Evolutionary conservation across 2,888 invertebrate genomes (phyloP).

Genomic region (Rotaria sp.): DNA sequence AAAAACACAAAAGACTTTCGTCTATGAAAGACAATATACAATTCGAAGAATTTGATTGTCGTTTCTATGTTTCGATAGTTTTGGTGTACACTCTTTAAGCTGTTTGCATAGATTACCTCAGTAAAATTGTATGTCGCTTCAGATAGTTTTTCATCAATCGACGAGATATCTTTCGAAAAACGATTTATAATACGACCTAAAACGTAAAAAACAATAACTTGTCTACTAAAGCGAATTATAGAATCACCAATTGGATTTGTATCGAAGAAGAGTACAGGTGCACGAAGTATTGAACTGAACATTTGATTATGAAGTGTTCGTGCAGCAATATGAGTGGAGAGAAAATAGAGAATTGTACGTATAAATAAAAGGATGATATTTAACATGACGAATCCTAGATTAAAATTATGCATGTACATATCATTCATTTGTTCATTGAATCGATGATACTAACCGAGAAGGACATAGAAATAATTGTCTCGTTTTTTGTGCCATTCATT

Average conservation of each 20-base stretch:
- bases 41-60: too few relatives aligned
- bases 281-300: constrained; percentile 73
- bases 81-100: too few relatives aligned
- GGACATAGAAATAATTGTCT: neutral
- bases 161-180: constrained; percentile 41
- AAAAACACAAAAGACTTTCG: too few relatives aligned
- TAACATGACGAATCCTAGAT: too few relatives aligned
- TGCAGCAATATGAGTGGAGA: constrained; percentile 60
- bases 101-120: constrained; percentile 13
- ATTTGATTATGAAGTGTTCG: constrained; percentile 71
- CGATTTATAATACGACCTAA: constrained; percentile 40
- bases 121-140: constrained; percentile 32
- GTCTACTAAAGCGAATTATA: too few relatives aligned
- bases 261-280: constrained; percentile 79
- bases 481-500: neutral
- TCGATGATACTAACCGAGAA: neutral
- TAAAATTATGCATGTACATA: too few relatives aligned
- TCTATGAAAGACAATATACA: too few relatives aligned
- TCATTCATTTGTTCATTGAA: too few relatives aligned
- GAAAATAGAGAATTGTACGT: neutral
- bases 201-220: constrained; percentile 42
- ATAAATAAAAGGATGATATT: neutral
- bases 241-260: constrained; percentile 69
- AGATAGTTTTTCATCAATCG: constrained; percentile 38
- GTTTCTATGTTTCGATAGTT: too few relatives aligned